Base-by-base conservation (phyloP, 2,113 vertebrate species). In the Rhinogobius similis region DNA sequence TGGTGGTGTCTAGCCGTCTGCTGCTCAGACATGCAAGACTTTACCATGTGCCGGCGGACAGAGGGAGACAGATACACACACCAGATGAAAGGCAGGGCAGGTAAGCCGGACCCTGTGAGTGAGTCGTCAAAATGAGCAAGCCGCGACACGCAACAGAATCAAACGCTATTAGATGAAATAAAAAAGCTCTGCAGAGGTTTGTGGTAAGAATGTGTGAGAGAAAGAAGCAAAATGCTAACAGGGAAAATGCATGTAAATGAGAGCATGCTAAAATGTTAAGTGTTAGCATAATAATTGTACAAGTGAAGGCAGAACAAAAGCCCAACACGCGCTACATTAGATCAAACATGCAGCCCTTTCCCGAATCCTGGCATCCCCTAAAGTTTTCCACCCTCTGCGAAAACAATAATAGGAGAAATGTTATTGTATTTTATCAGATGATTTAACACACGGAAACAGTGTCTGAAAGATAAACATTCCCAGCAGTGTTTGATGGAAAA, bases 21-120 rank as follows among this genome's bases (percentile, higher is more conserved):
- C 82, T 89, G 87, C 82, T 90, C 90, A 90, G 90, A 90, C 90
- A 90, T 89, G 86, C 88, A 87, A 85, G 90, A 87, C 84, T 84
- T 68, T 81, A 87, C 85, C 86, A 87, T 86, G 77, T 82, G 85
- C 76, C 84, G 75, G 46, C 70, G 63, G 64, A 73, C 62, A 76
- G 85, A 85, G 77, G 61, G 77, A 62, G 72, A 69, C 62, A 70
- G 69, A 64, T 65, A 62, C 32, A 55, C 44, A 32, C 39, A 44
- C 63, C 12, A 82, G 71, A 81, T 76, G 61, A 63, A 66, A 83
- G 70, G 65, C 29, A 83, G 44, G 65, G 74, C 72, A 83, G 74
- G 77, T 81, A 76, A 48, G 58, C 68, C 65, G 67, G 56, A 59
- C 56, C 8, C 27, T 26, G 13, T 26, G 23, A 59, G 27, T 59